Percentiles rank a stretch among this genome's conserved stretches.
Conservation (phyloP, 2,888 invertebrate species). For the Celastrina argiolus region DNA sequence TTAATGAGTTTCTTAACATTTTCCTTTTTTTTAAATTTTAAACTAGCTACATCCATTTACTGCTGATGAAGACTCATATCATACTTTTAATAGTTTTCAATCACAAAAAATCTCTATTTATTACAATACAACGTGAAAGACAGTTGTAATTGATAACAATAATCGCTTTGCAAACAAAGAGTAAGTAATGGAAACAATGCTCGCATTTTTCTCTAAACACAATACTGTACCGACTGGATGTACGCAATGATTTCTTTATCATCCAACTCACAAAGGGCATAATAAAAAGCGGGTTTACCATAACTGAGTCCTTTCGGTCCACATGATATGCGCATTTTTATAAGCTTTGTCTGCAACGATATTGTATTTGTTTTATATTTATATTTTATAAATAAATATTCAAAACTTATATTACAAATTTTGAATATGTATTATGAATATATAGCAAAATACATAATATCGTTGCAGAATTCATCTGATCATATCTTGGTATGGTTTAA, state of each 20-base stretch:
- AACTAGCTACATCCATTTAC: too few species aligned
- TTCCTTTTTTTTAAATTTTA: too few species aligned
- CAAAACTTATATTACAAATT: too few species aligned
- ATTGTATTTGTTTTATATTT: background rate
- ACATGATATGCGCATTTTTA: constrained; percentile 66
- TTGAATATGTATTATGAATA: too few species aligned
- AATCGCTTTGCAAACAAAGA: constrained; percentile 11
- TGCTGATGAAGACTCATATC: too few species aligned
- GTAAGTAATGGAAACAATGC: constrained; percentile 11
- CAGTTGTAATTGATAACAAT: background rate
- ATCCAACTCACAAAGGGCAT: constrained; percentile 50
- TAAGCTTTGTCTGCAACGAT: constrained; percentile 40
- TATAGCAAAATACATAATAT: too few species aligned
- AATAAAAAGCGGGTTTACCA: constrained; percentile 64
- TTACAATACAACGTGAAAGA: background rate
- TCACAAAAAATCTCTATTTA: too few species aligned
- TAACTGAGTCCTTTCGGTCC: constrained; percentile 50
- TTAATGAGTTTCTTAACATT: too few species aligned
- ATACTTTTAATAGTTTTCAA: too few species aligned
- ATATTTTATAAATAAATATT: too few species aligned
- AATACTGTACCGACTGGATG: constrained; percentile 35
- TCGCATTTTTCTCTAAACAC: constrained; percentile 18
- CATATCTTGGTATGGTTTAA: too few species aligned
- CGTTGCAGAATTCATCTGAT: too few species aligned
- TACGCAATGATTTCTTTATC: constrained; percentile 54